These are phyloP conservation scores for Semotilus atromaculatus DNA, from an alignment of 2,797 vertebrate species.

Conservation along the genomic window DNA sequence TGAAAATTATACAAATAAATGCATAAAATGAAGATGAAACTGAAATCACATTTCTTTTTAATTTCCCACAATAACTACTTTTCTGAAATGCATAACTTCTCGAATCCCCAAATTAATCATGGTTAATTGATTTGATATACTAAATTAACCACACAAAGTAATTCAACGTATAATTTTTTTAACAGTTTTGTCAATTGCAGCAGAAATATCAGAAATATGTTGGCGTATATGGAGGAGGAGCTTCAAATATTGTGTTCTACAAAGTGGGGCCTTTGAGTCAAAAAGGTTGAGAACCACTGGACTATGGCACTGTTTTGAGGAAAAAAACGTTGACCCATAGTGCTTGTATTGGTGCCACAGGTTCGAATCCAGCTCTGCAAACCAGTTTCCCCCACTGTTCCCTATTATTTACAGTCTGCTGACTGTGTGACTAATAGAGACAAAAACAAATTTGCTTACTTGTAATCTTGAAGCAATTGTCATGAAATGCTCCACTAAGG, in stretches of 20 bases:
- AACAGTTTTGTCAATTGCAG: background rate
- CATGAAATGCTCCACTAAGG: background rate
- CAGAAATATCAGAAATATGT: background rate
- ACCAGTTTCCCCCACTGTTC: background rate
- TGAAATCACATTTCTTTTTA: background rate
- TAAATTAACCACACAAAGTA: background rate
- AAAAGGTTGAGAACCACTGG: background rate
- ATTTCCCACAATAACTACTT: background rate
- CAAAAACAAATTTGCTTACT: background rate
- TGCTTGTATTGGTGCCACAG: background rate
- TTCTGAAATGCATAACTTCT: background rate
- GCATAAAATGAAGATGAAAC: background rate
- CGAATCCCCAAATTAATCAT: background rate
- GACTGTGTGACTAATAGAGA: background rate
- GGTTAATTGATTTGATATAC: background rate
- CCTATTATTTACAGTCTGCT: background rate
- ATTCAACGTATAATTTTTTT: background rate
- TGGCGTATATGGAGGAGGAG: background rate
- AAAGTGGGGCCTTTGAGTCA: background rate
- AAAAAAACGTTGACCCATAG: background rate
- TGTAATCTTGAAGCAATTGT: conserved; percentile 16
- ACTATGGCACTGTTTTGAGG: background rate
- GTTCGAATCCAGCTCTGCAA: background rate
- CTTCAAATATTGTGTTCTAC: background rate
- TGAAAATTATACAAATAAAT: background rate